These are phyloP conservation scores for Gasterosteus aculeatus DNA, from an alignment of 2,113 vertebrate genomes.

Conservation along the genomic window DNA sequence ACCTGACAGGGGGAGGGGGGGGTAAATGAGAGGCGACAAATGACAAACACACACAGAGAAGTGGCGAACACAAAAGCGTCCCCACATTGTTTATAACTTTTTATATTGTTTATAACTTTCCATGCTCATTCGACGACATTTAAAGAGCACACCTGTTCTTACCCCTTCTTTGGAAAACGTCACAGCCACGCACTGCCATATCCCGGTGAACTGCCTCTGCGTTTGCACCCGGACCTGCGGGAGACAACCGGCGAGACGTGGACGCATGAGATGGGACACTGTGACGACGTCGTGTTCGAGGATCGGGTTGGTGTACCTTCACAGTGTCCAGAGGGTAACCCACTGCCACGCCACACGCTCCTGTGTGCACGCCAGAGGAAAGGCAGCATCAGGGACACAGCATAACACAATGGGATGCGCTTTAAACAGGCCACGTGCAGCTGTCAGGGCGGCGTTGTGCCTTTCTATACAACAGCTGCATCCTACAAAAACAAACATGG, in stretches of 20 bases:
- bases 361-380: conserved; percentile 48
- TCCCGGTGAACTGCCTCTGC: conserved; percentile 73
- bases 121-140: too few relatives aligned
- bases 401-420: not conserved
- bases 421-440: not conserved
- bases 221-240: conserved; percentile 76
- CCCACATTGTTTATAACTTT: too few relatives aligned
- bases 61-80: too few relatives aligned
- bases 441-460: not conserved
- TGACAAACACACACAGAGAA: too few relatives aligned
- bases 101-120: too few relatives aligned
- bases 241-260: rapidly evolving
- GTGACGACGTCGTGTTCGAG: not conserved
- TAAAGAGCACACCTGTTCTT: not conserved
- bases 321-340: conserved; percentile 77
- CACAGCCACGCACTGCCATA: conserved; percentile 64
- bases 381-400: conserved; percentile 24
- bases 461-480: too few relatives aligned
- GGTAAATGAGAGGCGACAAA: too few relatives aligned
- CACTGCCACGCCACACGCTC: conserved; percentile 72
- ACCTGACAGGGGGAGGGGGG: conserved; percentile 35
- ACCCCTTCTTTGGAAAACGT: conserved; percentile 78
- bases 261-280: too few relatives aligned
- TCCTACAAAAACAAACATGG: too few relatives aligned
- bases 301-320: conserved; percentile 50